Evolutionary conservation across 2,113 vertebrate genomes (phyloP).

Genomic region (pig (Sus scrofa)): DNA sequence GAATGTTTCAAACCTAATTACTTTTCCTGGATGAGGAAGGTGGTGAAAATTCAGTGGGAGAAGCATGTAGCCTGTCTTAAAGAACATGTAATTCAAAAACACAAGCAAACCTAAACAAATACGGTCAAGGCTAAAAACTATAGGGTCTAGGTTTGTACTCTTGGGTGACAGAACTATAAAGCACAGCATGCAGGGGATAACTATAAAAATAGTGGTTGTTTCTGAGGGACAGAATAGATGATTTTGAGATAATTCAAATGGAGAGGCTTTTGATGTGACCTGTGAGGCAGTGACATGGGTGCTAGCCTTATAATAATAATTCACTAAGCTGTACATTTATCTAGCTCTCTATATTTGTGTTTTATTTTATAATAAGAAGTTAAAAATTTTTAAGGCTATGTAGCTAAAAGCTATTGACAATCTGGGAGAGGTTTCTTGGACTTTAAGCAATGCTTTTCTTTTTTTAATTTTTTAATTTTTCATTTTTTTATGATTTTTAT

Average conservation of each 20-base stretch:
- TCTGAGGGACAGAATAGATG: not conserved
- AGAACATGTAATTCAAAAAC: not conserved
- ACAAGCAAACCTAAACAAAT: not conserved
- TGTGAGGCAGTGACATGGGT: no score
- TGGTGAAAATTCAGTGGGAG: not conserved
- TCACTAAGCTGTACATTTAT: not conserved
- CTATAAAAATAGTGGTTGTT: not conserved
- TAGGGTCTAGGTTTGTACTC: not conserved
- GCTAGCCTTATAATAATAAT: not conserved
- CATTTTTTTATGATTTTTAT: no score
- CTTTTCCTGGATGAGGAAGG: not conserved
- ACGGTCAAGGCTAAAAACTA: not conserved
- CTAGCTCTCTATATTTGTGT: not conserved
- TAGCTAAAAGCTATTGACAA: not conserved
- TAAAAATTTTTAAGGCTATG: not conserved
- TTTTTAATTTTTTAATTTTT: no score
- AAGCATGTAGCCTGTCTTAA: not conserved
- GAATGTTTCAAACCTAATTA: not conserved
- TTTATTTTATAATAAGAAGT: constrained; percentile 21
- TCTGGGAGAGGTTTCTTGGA: not conserved
- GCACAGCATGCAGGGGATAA: not conserved
- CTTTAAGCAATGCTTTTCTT: not conserved
- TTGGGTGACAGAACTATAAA: not conserved
- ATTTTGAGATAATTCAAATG: not conserved
- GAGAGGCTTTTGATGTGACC: not conserved